These are phyloP conservation scores for Protosalanx chinensis DNA, from an alignment of 2,797 vertebrate species.

Conservation along the genomic window DNA sequence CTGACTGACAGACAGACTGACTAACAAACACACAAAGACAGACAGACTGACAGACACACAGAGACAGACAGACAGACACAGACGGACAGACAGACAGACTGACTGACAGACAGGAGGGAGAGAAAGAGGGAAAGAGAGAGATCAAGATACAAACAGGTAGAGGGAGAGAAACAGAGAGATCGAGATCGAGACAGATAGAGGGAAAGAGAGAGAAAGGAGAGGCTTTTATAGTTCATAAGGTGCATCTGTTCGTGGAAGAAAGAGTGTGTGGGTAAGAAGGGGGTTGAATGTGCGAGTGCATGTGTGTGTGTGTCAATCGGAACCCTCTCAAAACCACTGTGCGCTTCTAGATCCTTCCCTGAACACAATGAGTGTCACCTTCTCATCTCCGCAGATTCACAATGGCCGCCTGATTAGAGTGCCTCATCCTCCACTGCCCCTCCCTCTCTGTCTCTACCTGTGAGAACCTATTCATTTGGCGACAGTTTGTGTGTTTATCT, in stretches of 20 bases:
- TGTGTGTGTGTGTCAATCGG: constrained; percentile 32
- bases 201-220: too few relatives aligned
- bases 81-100: too few relatives aligned
- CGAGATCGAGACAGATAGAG: too few relatives aligned
- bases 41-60: too few relatives aligned
- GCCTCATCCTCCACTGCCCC: constrained; percentile 37
- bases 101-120: too few relatives aligned
- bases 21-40: too few relatives aligned
- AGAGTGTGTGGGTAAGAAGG: background rate
- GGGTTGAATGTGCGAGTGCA: background rate
- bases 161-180: too few relatives aligned
- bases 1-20: too few relatives aligned
- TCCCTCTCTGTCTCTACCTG: background rate
- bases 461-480: background rate
- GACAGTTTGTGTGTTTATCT: too few relatives aligned
- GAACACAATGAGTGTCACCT: constrained; percentile 39
- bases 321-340: constrained; percentile 57
- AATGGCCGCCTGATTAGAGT: constrained; percentile 42
- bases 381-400: constrained; percentile 45
- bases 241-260: constrained; percentile 32
- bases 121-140: background rate
- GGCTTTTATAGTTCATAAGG: background rate
- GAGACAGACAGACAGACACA: too few relatives aligned
- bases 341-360: constrained; percentile 52
- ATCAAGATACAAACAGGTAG: too few relatives aligned